phyloP scores from a whole-genome alignment of 2,113 vertebrate species.

The Naja naja region DNA sequence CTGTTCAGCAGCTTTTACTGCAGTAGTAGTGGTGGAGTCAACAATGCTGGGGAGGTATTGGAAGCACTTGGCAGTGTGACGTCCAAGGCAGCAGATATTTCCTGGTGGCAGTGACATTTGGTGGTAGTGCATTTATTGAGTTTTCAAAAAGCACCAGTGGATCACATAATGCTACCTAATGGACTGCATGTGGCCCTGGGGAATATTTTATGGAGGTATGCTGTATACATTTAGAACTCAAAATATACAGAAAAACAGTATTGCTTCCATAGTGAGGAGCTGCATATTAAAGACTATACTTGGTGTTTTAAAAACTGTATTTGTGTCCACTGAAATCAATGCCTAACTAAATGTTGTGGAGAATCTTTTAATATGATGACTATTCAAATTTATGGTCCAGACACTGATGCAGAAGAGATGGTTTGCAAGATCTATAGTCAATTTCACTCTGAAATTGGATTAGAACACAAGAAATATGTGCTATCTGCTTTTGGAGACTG shows the following conservation, averaged over 20 bases:
- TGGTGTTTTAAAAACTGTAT: background rate
- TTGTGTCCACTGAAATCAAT: background rate
- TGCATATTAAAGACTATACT: background rate
- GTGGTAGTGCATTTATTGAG: background rate
- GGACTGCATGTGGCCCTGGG: background rate
- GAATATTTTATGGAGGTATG: background rate
- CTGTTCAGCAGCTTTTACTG: background rate
- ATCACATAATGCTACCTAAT: background rate
- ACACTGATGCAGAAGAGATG: background rate
- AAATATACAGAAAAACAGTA: background rate
- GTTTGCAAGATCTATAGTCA: background rate
- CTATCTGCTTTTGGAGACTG: background rate
- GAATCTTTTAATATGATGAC: background rate
- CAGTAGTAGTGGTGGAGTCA: background rate
- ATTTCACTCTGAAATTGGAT: background rate
- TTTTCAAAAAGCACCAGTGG: background rate
- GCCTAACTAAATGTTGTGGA: background rate
- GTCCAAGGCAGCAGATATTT: background rate
- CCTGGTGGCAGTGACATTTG: background rate
- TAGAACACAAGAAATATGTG: background rate
- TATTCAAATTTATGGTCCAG: background rate
- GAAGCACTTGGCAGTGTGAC: background rate
- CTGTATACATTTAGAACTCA: background rate
- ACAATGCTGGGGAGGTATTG: background rate
- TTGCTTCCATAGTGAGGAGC: background rate